Evolutionary conservation across 2,797 vertebrate species (phyloP), one percentile per base, ranked within the genome.

Genomic region (Setipinna tenuifilis): DNA sequence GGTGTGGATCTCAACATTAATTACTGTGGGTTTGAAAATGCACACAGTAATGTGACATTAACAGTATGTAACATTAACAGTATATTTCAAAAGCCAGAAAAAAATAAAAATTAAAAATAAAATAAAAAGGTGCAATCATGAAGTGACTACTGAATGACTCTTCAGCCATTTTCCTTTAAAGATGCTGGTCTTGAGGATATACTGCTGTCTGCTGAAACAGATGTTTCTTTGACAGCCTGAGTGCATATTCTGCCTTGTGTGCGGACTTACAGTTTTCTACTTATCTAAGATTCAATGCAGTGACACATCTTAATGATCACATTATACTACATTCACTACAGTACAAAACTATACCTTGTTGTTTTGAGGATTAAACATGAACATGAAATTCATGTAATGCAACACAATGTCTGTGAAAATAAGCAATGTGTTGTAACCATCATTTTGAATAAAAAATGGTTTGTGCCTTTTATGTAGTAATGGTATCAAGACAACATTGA

Each of bases 141-240:
- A 71, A 71, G 41, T 19, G 16, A 35, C 12, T 31, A 71, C 25
- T 31, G 28, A 71, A 2, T 68, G 11, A 71, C 28, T 71, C 31
- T 44, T 41, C 0, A 44, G 35, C 16, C 19, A 41, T 44, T 78
- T 78, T 31, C 35, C 35, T 78, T 44, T 75, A 41, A 41, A 75
- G 28, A 75, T 78, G 71, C 71, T 78, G 71, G 71, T 78, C 28
- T 78, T 41, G 6, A 78, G 28, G 71, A 44, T 78, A 75, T 75
- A 41, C 31, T 75, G 11, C 68, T 19, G 68, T 75, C 68, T 19
- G 17, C 4, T 78, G 41, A 44, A 78, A 44, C 71, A 19, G 16
- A 31, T 3, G 35, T 78, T 78, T 78, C 28, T 41, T 7, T 21
- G 31, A 78, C 71, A 44, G 35, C 71, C 31, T 44, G 71, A 78